These are phyloP conservation scores for Rutilus rutilus DNA, from an alignment of 2,113 vertebrate genomes.

Conservation along the genomic window DNA sequence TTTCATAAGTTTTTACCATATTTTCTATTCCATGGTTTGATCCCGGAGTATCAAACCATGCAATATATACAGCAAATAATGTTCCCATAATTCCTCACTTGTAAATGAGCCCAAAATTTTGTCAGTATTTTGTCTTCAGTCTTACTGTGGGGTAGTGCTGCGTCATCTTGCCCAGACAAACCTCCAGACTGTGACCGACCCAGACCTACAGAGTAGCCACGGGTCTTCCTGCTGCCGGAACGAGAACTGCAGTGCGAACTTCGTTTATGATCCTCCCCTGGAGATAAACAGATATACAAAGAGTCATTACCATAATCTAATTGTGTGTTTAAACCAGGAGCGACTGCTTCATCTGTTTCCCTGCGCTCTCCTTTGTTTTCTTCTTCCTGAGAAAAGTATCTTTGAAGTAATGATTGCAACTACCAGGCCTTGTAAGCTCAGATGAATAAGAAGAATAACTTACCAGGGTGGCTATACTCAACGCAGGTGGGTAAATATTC, in stretches of 20 bases:
- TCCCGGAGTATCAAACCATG: too few relatives aligned
- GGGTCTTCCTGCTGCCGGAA: constrained; percentile 75
- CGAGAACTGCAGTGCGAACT: constrained; percentile 75
- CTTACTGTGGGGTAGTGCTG: constrained; percentile 75
- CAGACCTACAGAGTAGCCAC: constrained; percentile 72
- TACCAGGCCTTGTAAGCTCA: not conserved
- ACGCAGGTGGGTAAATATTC: constrained; percentile 82
- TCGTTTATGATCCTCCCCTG: constrained; percentile 74
- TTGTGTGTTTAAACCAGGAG: not conserved
- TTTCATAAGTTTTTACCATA: not conserved
- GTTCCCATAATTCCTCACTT: not conserved
- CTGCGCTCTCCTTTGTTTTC: not conserved
- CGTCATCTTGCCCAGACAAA: constrained; percentile 72
- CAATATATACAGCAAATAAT: too few relatives aligned
- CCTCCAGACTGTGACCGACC: constrained; percentile 76
- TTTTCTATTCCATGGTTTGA: not conserved
- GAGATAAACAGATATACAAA: constrained; percentile 29
- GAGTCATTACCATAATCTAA: constrained; percentile 5
- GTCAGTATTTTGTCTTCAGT: not conserved
- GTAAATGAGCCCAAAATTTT: not conserved
- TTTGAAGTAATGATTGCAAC: not conserved
- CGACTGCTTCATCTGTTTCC: not conserved
- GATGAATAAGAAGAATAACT: constrained; percentile 49
- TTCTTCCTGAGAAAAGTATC: not conserved
- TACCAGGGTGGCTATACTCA: constrained; percentile 82